phyloP scores from a whole-genome alignment of 2,113 vertebrate genomes.

The Notarius lentiginosus region DNA sequence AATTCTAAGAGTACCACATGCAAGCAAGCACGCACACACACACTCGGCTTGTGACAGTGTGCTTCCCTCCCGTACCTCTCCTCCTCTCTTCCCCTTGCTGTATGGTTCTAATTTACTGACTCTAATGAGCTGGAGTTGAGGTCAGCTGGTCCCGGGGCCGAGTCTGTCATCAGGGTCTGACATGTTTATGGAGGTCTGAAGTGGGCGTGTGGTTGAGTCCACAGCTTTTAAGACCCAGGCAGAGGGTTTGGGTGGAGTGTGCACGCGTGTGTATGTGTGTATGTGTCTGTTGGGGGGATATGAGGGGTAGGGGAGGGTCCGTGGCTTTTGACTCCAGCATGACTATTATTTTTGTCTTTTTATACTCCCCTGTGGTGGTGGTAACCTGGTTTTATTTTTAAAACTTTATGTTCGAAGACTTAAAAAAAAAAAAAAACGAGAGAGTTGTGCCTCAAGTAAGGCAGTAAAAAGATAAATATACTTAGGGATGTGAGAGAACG shows the following conservation, averaged over 20 bases:
- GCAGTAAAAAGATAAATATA: conserved; percentile 75
- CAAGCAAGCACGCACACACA: conserved; percentile 27
- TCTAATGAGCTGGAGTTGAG: conserved; percentile 82
- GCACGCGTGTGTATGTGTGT: conserved; percentile 53
- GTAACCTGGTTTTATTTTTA: conserved; percentile 72
- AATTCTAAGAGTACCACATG: conserved; percentile 23
- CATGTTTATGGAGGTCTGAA: conserved; percentile 82
- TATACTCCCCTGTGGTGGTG: conserved; percentile 66
- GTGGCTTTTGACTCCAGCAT: conserved; percentile 69
- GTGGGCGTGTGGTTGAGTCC: conserved; percentile 74
- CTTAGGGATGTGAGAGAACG: conserved; percentile 61
- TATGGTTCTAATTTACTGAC: conserved; percentile 78
- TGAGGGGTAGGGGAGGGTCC: conserved; percentile 68
- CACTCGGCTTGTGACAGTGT: conserved; percentile 13
- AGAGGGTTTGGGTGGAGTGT: conserved; percentile 70
- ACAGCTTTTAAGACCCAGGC: conserved; percentile 72
- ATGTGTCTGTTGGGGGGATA: conserved; percentile 43
- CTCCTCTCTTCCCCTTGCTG: conserved; percentile 59
- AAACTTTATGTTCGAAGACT: conserved; percentile 49
- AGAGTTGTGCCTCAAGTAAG: conserved; percentile 70
- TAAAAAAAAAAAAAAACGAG: conserved; percentile 67
- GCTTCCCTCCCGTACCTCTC: conserved; percentile 34
- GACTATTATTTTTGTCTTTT: conserved; percentile 67
- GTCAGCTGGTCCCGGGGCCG: conserved; percentile 75
- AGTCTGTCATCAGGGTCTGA: conserved; percentile 78